A percentile compares a stretch with the other conserved stretches of the same genome.
These are phyloP conservation scores for Ochotona curzoniae DNA, from an alignment of 2,113 vertebrate species.

Conservation along the genomic window DNA sequence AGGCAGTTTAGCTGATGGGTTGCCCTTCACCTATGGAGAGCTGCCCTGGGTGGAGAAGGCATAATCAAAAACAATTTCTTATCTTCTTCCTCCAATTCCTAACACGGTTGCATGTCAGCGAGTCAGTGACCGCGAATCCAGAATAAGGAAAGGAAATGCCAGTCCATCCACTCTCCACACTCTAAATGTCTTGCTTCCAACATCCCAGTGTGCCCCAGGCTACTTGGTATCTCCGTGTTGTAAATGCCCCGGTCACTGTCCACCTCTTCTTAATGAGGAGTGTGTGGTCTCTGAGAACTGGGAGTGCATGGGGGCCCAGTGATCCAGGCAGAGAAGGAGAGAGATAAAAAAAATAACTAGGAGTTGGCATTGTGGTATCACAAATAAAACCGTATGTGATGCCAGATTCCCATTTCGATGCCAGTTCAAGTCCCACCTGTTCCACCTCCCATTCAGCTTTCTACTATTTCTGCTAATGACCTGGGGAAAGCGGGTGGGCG, in stretches of 20 bases:
- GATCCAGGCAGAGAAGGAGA: neutral
- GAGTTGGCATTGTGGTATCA: no score
- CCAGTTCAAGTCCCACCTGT: no score
- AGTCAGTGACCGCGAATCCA: neutral
- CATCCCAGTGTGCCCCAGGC: neutral
- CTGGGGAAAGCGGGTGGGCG: no score
- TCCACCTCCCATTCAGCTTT: no score
- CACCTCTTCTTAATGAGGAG: neutral
- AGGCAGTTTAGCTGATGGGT: neutral
- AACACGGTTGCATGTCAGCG: neutral
- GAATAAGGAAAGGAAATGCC: conserved; percentile 18
- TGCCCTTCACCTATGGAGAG: conserved; percentile 11
- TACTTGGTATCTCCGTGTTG: neutral
- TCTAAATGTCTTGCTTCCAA: neutral
- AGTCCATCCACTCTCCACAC: neutral
- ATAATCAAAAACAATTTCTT: neutral
- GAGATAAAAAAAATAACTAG: neutral
- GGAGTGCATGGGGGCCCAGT: neutral
- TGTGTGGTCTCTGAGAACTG: neutral
- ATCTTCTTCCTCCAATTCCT: neutral
- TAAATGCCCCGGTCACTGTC: neutral
- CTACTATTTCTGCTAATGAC: no score
- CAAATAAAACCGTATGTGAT: no score
- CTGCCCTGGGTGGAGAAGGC: neutral
- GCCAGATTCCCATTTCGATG: no score